Evolutionary conservation across 2,797 vertebrate species (phyloP).

Genomic region (Brachymystax lenok): DNA sequence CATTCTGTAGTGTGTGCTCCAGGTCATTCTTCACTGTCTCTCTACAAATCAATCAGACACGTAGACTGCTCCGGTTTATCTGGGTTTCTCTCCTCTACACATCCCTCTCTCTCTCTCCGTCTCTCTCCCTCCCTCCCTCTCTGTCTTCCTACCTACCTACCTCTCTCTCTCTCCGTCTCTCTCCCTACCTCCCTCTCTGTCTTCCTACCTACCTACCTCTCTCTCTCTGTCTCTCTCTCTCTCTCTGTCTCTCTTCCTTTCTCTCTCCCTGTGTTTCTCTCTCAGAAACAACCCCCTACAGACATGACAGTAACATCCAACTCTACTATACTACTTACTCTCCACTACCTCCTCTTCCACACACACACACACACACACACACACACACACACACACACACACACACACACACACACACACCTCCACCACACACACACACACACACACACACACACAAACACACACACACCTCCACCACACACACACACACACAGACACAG

Average conservation of each 20-base stretch:
- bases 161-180: background rate
- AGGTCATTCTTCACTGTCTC: slow-evolving; percentile 48
- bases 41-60: slow-evolving; percentile 46
- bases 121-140: background rate
- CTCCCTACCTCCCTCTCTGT: too few relatives aligned
- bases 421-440: slow-evolving; percentile 7
- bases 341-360: background rate
- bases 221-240: too few relatives aligned
- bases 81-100: background rate
- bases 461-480: too few relatives aligned
- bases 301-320: too few relatives aligned
- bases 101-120: background rate
- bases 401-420: slow-evolving; percentile 12
- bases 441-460: too few relatives aligned
- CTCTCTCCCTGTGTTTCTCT: too few relatives aligned
- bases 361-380: slow-evolving; percentile 8
- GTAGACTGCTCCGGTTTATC: slow-evolving; percentile 14
- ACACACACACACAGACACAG: too few relatives aligned
- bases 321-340: too few relatives aligned
- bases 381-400: too few relatives aligned
- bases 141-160: background rate
- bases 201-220: too few relatives aligned
- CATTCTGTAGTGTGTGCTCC: slow-evolving; percentile 24
- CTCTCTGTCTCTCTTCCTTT: too few relatives aligned
- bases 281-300: too few relatives aligned